These are phyloP conservation scores for Anthonomus grandis DNA, from an alignment of 1,140 invertebrate species.

Conservation along the genomic window DNA sequence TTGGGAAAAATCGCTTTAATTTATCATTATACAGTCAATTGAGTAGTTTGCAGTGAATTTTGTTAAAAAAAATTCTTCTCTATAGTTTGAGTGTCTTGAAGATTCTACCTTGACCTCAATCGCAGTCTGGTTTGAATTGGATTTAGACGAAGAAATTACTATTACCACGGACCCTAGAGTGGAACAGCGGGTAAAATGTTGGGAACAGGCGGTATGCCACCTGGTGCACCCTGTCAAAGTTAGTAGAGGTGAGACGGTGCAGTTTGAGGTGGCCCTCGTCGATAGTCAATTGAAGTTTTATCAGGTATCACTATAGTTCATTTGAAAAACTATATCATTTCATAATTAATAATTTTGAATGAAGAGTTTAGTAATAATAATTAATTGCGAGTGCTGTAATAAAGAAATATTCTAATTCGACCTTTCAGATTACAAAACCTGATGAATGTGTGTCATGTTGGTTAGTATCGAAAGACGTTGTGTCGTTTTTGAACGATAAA, in stretches of 20 bases:
- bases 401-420: neutral
- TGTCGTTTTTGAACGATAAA: constrained; percentile 57
- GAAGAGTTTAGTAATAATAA: too few species aligned
- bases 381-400: too few species aligned
- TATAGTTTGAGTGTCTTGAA: constrained; percentile 21
- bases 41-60: too few species aligned
- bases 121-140: constrained; percentile 69
- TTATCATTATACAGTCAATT: neutral
- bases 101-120: constrained; percentile 53
- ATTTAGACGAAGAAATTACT: constrained; percentile 62
- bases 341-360: too few species aligned
- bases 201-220: constrained; percentile 60
- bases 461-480: constrained; percentile 49
- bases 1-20: neutral
- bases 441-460: constrained; percentile 32
- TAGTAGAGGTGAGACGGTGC: constrained; percentile 43
- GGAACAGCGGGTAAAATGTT: constrained; percentile 58
- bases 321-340: too few species aligned
- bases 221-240: constrained; percentile 47
- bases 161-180: constrained; percentile 55
- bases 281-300: constrained; percentile 37
- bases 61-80: neutral
- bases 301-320: too few species aligned
- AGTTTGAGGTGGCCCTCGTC: constrained; percentile 50
- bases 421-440: constrained; percentile 15